Evolutionary conservation across 2,113 vertebrate species (phyloP), one percentile per base, ranked within the genome.

Genomic region (Ptychochromis oligacanthus): DNA sequence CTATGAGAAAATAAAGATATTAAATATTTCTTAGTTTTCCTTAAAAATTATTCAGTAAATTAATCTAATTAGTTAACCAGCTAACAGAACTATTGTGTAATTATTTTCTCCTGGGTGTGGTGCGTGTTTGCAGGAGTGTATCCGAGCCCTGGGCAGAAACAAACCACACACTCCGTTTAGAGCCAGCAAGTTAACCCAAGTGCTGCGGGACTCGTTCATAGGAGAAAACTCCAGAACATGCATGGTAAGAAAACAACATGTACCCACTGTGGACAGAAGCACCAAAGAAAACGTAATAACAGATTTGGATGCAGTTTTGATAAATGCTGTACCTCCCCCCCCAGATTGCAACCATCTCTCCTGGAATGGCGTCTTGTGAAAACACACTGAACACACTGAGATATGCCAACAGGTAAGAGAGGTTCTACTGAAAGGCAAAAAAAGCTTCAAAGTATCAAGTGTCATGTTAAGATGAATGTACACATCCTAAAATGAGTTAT

Each of bases 351-450:
- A 99, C 98, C 49, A 98, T 99, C 94, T 99, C 98, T 91, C 98
- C 98, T 7, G 98, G 98, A 59, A 99, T 99, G 97, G 97, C 97
- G 17, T 99, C 98, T 12, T 99, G 98, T 96, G 98, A 99, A 96
- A 99, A 99, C 93, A 99, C 98, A 86, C 92, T 99, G 84, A 99
- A 99, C 94, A 99, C 98, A 0, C 77, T 99, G 94, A 96, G 98
- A 97, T 99, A 99, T 0, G 98, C 98, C 92, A 99, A 99, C 95
- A 98, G 98, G 98, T 99, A 95, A 80, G 91, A 93, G 26, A 8
- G 8, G 52, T 14, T 6, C 4, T 59, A 20, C 17, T 28, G 18
- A 20, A 43, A 46, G 7, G 20, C 9, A 43, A 38, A 38, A 18
- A 9, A n/a, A 22, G 43, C 13, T 62, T 60, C 17, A 3, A 22